A percentile compares a stretch with the other conserved stretches of the same genome.
phyloP scores from a whole-genome alignment of 2,888 invertebrate species.

The Acanthacorydalis orientalis region DNA sequence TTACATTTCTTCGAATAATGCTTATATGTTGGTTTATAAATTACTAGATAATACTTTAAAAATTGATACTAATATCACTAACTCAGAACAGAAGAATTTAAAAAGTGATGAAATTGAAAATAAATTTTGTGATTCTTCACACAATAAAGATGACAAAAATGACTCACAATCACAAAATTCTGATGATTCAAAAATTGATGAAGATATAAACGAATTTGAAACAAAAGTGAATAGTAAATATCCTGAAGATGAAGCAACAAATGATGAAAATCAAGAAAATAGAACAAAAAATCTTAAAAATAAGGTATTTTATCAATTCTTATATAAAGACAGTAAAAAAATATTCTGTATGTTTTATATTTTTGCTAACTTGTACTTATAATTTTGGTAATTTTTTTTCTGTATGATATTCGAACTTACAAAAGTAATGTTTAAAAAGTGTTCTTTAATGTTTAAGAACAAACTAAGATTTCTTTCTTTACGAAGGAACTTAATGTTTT shows the following conservation, averaged over 20 bases:
- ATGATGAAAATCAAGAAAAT: neutral
- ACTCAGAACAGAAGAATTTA: too few species aligned
- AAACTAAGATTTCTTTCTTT: too few species aligned
- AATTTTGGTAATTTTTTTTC: too few species aligned
- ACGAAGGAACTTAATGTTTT: too few species aligned
- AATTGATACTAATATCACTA: neutral
- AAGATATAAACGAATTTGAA: neutral
- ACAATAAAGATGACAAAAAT: neutral
- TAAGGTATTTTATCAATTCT: neutral
- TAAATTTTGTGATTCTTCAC: neutral
- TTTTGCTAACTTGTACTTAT: too few species aligned
- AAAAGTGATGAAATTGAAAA: neutral
- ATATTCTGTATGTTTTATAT: too few species aligned
- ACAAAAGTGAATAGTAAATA: too few species aligned
- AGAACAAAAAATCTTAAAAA: neutral
- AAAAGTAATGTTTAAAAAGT: too few species aligned
- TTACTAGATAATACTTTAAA: constrained; percentile 8
- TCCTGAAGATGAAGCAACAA: too few species aligned
- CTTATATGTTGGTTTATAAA: constrained; percentile 45
- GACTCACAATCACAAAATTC: neutral
- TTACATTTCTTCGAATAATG: constrained; percentile 34
- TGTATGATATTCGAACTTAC: too few species aligned
- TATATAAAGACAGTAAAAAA: too few species aligned
- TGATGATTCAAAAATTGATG: neutral
- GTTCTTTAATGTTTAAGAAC: too few species aligned